phyloP scores from a whole-genome alignment of 2,113 vertebrate species.

The Tapirus terrestris region DNA sequence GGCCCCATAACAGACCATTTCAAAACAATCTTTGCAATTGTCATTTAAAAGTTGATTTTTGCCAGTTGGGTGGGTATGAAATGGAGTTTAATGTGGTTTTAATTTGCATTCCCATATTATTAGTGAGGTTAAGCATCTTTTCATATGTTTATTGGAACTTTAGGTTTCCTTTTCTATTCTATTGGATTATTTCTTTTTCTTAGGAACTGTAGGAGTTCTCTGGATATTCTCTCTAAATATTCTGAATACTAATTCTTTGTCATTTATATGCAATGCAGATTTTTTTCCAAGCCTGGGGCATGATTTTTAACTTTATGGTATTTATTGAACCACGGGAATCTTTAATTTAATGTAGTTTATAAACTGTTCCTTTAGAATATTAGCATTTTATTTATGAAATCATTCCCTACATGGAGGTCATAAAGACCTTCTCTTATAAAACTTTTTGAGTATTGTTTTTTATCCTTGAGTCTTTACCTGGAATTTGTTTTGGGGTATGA shows the following conservation, averaged over 20 bases:
- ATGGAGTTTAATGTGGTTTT: not conserved
- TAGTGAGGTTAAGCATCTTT: not conserved
- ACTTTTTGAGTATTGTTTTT: not conserved
- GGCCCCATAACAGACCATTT: not conserved
- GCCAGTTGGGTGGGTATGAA: not conserved
- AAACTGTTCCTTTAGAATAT: not conserved
- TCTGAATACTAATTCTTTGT: constrained; percentile 20
- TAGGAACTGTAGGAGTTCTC: not conserved
- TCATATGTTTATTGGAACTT: not conserved
- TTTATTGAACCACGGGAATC: constrained; percentile 1
- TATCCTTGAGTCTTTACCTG: not conserved
- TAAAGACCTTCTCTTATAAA: not conserved
- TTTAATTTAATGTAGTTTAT: not conserved
- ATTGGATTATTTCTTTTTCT: constrained; percentile 17
- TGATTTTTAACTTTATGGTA: constrained; percentile 31
- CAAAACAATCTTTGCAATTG: not conserved
- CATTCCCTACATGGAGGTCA: not conserved
- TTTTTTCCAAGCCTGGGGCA: not conserved
- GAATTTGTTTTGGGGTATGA: not conserved
- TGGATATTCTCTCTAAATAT: constrained; percentile 1
- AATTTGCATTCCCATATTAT: not conserved
- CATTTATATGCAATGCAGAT: not conserved
- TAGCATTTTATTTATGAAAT: constrained; percentile 9
- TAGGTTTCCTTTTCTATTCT: not conserved
- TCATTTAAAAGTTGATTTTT: not conserved